phyloP scores from a whole-genome alignment of 2,113 vertebrate species.

The Pampusana beccarii region DNA sequence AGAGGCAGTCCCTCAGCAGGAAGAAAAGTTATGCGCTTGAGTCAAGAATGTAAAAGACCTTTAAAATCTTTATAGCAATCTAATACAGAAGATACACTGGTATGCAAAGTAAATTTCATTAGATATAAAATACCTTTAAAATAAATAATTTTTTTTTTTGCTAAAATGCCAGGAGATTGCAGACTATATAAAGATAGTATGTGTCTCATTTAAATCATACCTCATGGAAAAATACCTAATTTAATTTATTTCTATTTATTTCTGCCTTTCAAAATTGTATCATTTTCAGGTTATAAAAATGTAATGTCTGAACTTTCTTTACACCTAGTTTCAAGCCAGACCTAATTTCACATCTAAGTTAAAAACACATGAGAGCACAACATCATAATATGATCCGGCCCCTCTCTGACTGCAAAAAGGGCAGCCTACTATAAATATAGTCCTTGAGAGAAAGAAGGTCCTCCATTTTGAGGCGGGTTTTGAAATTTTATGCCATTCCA shows the following conservation, averaged over 20 bases:
- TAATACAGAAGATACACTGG: background rate
- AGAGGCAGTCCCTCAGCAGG: background rate
- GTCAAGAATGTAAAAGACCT: conserved; percentile 1
- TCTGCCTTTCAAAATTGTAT: conserved; percentile 23
- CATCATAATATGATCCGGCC: background rate
- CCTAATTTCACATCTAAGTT: conserved; percentile 1
- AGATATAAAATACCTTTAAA: conserved; percentile 16
- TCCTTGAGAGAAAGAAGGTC: background rate
- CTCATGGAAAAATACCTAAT: background rate
- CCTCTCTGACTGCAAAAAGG: background rate
- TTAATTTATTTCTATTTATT: conserved; percentile 30
- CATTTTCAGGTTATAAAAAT: conserved; percentile 28
- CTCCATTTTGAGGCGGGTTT: background rate
- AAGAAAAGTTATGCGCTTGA: background rate
- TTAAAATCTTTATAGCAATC: background rate
- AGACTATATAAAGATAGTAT: background rate
- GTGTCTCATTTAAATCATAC: background rate
- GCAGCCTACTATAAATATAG: conserved; percentile 19
- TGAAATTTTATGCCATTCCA: conserved; percentile 18
- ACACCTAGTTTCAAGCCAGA: conserved; percentile 6
- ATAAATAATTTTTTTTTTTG: conserved; percentile 17
- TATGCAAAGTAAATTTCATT: background rate
- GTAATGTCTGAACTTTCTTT: background rate
- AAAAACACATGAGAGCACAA: conserved; percentile 10
- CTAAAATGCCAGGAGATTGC: background rate